Conservation (phyloP, 2,113 vertebrate species). For the Sinocyclocheilus grahami region DNA sequence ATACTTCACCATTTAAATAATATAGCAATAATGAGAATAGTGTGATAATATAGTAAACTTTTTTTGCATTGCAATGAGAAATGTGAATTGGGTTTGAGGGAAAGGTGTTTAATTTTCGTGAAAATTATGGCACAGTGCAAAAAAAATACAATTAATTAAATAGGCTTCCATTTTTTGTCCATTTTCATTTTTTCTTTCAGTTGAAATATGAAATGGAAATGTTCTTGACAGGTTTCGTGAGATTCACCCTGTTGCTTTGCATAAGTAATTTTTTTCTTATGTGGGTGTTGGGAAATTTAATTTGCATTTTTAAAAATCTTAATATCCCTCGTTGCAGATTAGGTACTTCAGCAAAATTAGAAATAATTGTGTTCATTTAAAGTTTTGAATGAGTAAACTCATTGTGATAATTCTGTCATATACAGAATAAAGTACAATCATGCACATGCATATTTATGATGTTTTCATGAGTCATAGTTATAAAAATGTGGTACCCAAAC, state of each 20-base stretch:
- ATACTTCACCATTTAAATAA: not conserved
- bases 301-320: not conserved
- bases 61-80: not conserved
- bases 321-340: not conserved
- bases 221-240: not conserved
- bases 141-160: not conserved
- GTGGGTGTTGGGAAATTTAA: constrained; percentile 1
- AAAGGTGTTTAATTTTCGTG: not conserved
- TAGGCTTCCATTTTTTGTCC: not conserved
- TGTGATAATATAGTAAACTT: not conserved
- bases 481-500: not conserved
- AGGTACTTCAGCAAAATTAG: not conserved
- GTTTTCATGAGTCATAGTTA: constrained; percentile 1
- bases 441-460: not conserved
- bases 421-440: not conserved
- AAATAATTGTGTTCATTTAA: not conserved
- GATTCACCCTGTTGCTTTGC: not conserved
- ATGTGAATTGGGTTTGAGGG: not conserved
- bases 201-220: not conserved
- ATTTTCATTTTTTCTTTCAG: not conserved
- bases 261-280: not conserved
- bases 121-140: not conserved
- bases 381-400: not conserved
- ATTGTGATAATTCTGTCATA: not conserved
- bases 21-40: not conserved